Evolutionary conservation across 2,113 vertebrate genomes (phyloP).

Genomic region (Tragelaphus strepsiceros): DNA sequence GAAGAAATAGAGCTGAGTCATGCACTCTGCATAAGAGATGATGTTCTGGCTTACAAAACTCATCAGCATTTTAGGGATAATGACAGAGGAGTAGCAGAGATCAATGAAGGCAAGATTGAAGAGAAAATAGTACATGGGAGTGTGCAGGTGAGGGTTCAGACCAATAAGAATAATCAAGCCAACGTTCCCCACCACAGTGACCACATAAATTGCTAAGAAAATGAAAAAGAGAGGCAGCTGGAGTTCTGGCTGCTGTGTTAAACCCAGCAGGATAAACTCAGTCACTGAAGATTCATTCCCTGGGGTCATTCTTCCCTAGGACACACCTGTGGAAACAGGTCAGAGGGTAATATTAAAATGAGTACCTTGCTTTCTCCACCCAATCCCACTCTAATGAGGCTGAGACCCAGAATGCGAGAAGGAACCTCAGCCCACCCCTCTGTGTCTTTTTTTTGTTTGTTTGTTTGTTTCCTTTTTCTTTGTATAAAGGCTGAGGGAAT

Average conservation of each 20-base stretch:
- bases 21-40: neutral
- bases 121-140: slow-evolving; percentile 65
- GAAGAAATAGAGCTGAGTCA: neutral
- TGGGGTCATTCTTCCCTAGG: neutral
- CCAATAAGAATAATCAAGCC: slow-evolving; percentile 32
- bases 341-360: neutral
- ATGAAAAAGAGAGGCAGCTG: neutral
- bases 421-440: neutral
- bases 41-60: neutral
- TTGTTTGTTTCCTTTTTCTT: too few species aligned
- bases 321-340: neutral
- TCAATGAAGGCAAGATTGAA: slow-evolving; percentile 53
- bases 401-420: neutral
- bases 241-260: neutral
- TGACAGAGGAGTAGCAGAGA: slow-evolving; percentile 38
- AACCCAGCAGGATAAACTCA: slow-evolving; percentile 4
- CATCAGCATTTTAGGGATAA: slow-evolving; percentile 41
- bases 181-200: slow-evolving; percentile 17
- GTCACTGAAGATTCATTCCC: neutral
- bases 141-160: neutral
- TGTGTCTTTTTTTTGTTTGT: neutral
- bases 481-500: neutral
- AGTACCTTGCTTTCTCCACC: neutral
- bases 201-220: slow-evolving; percentile 22
- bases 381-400: neutral